Evolutionary conservation across 1,140 invertebrate genomes (phyloP).

Genomic region (Aleiodes sp.): DNA sequence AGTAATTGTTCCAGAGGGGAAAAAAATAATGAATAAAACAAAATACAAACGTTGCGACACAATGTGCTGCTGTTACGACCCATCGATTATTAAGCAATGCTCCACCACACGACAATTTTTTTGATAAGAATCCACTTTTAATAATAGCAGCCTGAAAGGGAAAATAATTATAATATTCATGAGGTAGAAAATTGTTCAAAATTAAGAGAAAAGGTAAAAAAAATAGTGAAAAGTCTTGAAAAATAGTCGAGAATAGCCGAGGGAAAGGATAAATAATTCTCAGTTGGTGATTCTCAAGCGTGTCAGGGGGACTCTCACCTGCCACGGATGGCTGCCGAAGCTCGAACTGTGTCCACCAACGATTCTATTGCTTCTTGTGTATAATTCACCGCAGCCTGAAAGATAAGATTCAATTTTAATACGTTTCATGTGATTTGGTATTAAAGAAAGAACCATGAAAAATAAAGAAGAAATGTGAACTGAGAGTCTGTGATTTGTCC

Average conservation of each 20-base stretch:
- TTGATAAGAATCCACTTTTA: slow-evolving; percentile 88
- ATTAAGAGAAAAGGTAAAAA: slow-evolving; percentile 15
- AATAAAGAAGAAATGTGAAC: background rate
- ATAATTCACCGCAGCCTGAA: slow-evolving; percentile 87
- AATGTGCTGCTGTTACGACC: slow-evolving; percentile 90
- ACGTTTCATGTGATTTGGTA: background rate
- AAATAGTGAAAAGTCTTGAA: background rate
- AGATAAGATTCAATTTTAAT: slow-evolving; percentile 35
- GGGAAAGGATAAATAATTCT: slow-evolving; percentile 33
- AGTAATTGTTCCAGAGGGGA: background rate
- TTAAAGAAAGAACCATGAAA: background rate
- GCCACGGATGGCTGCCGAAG: slow-evolving; percentile 95
- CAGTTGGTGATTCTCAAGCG: slow-evolving; percentile 13
- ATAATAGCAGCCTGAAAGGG: slow-evolving; percentile 81
- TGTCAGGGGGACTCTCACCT: slow-evolving; percentile 65
- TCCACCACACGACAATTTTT: slow-evolving; percentile 91
- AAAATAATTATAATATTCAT: no score
- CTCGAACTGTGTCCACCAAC: slow-evolving; percentile 90
- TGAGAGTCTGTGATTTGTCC: no score
- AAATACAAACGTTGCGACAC: slow-evolving; percentile 88
- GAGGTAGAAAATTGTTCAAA: background rate
- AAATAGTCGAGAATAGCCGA: slow-evolving; percentile 37
- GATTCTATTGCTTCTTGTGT: slow-evolving; percentile 86
- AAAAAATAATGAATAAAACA: no score
- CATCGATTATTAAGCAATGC: slow-evolving; percentile 89